Evolutionary conservation across 1,140 invertebrate species (phyloP).

Genomic region (Lethocerus indicus): DNA sequence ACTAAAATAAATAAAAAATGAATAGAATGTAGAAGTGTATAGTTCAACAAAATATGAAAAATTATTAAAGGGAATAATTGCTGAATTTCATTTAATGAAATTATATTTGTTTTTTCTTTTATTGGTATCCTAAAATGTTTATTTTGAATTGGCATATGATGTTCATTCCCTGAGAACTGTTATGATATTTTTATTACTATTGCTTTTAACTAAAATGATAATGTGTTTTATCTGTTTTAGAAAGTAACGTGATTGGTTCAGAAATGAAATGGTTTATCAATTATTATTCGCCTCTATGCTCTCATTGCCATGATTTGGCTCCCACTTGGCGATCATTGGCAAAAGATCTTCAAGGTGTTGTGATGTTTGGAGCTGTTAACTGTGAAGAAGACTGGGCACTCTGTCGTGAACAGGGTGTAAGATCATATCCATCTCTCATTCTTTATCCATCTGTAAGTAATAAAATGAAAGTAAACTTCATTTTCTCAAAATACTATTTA

Average conservation of each 20-base stretch:
- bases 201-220: too few relatives aligned
- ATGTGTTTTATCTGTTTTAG: constrained; percentile 23
- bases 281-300: constrained; percentile 71
- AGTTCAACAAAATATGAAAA: too few relatives aligned
- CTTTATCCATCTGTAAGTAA: constrained; percentile 26
- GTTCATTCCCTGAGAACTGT: too few relatives aligned
- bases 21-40: too few relatives aligned
- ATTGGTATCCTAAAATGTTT: too few relatives aligned
- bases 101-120: too few relatives aligned
- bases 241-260: constrained; percentile 38
- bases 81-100: background rate
- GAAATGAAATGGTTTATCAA: constrained; percentile 67
- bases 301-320: constrained; percentile 64
- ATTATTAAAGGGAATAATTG: too few relatives aligned
- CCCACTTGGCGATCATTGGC: constrained; percentile 64
- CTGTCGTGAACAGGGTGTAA: constrained; percentile 44
- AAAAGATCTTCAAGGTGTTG: constrained; percentile 46
- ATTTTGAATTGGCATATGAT: too few relatives aligned
- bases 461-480: too few relatives aligned
- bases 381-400: constrained; percentile 59
- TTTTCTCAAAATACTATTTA: too few relatives aligned
- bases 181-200: too few relatives aligned
- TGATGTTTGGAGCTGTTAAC: constrained; percentile 62
- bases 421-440: constrained; percentile 50
- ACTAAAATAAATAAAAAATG: too few relatives aligned